phyloP scores from a whole-genome alignment of 2,797 vertebrate genomes.

The Buphagus erythrorhynchus region DNA sequence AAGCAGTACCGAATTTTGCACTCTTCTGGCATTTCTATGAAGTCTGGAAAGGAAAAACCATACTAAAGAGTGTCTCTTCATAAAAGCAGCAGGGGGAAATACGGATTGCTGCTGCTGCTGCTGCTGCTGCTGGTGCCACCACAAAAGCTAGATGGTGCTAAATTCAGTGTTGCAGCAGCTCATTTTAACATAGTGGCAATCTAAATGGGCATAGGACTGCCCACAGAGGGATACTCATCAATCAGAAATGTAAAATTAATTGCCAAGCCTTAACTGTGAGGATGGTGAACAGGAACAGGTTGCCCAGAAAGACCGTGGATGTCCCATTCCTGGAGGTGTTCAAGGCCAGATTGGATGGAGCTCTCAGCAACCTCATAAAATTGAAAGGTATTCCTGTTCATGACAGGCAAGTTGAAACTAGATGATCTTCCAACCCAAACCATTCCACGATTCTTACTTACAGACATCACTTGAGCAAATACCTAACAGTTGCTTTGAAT shows the following conservation, averaged over 20 bases:
- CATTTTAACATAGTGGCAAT: neutral
- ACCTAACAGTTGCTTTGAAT: neutral
- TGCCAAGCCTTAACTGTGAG: neutral
- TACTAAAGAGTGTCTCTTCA: neutral
- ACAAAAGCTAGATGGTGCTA: neutral
- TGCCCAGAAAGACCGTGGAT: neutral
- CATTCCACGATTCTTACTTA: neutral
- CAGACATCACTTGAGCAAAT: neutral
- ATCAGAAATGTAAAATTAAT: neutral
- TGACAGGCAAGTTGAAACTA: neutral
- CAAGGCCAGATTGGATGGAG: neutral
- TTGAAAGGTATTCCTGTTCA: neutral
- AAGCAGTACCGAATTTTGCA: neutral
- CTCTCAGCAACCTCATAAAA: neutral
- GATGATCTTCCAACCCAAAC: neutral
- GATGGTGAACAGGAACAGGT: neutral
- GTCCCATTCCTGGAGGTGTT: neutral
- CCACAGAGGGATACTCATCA: neutral
- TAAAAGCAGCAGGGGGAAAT: neutral
- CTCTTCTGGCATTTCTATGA: neutral
- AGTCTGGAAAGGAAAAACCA: neutral
- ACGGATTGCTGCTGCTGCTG: neutral
- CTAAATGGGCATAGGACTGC: neutral
- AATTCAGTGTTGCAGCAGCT: neutral
- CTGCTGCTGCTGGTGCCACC: neutral